Conservation (phyloP, 1,140 invertebrate genomes). For the Drosophila lowei region DNA sequence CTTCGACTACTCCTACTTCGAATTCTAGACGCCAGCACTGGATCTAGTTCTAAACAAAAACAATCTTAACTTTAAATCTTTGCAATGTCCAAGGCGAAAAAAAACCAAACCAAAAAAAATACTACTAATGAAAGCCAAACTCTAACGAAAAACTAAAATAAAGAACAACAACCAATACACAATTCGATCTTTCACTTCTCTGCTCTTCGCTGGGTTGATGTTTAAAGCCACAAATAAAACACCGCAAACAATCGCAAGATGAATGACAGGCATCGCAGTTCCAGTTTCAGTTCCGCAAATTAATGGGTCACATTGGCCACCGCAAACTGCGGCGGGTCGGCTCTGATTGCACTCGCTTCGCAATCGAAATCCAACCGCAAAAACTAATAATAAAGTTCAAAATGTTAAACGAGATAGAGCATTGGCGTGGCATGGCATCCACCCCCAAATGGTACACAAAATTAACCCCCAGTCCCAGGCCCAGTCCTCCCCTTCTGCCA, state of each 20-base stretch:
- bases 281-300: conserved; percentile 1
- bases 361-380: conserved; percentile 62
- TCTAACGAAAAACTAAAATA: conserved; percentile 25
- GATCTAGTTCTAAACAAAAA: conserved; percentile 24
- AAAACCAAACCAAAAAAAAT: conserved; percentile 50
- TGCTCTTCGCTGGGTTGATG: neutral
- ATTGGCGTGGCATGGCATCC: no score
- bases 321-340: conserved; percentile 42
- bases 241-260: neutral
- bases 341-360: conserved; percentile 31
- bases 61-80: conserved; percentile 21
- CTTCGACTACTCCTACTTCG: conserved; percentile 60
- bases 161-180: neutral
- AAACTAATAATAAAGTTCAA: conserved; percentile 70
- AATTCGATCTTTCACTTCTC: no score
- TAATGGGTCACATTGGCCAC: conserved; percentile 46
- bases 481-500: neutral
- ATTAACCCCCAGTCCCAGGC: conserved; percentile 1
- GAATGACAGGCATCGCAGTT: conserved; percentile 1
- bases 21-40: conserved; percentile 31
- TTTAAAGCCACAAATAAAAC: neutral
- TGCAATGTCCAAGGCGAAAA: conserved; percentile 33
- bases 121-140: conserved; percentile 14
- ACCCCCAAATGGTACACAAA: neutral
- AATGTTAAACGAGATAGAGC: conserved; percentile 29